Base-by-base conservation (phyloP, 2,113 vertebrate genomes). In the Propithecus coquereli region DNA sequence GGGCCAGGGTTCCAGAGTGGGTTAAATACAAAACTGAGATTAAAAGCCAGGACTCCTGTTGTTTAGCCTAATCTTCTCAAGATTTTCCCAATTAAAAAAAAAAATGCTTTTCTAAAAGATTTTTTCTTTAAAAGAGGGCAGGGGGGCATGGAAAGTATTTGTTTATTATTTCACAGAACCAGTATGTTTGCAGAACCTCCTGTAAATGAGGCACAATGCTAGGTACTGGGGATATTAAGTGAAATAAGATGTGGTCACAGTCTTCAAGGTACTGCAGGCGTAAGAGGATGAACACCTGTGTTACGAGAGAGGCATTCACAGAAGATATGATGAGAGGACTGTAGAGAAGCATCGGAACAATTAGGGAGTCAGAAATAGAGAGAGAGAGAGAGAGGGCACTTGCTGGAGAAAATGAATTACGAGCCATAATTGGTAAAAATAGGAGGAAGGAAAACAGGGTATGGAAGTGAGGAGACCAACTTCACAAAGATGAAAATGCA, bases 61-160 rank as follows among this genome's bases (percentile, higher is more conserved):
- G 16, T 77, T 82, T 83, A 63, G 25, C 37, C 27, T 89, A 91
- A 89, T 76, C 43, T 70, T 84, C 61, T 95, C 73, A 74, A 97
- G 17, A 70, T 47, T 90, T 57, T 74, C 63, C 18, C 76, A 87
- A 27, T 45, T 7, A 18, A 34, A 68, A 68, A n/a, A 34, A 47
- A 76, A 47, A 76, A 14, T 45, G 43, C 73, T 30, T 47, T 76
- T 30, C 13, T 76, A 32, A 73, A 88, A 88, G 11, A 25, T n/a
- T 25, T 88, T 34, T 45, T 88, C 16, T 11, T 34, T 37, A 50
- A 66, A 12, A 12, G 20, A 66, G 11, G 37, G 43, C 16, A 20
- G 50, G 47, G 34, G 10, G 37, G 6, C 13, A 30, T 27, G 43
- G 5, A 12, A 25, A 52, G 30, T 25, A 52, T 52, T 79, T 65